Percentiles rank a stretch among this genome's conserved stretches.
Evolutionary conservation across 2,888 invertebrate species (phyloP).

Genomic region (Plutella xylostella): DNA sequence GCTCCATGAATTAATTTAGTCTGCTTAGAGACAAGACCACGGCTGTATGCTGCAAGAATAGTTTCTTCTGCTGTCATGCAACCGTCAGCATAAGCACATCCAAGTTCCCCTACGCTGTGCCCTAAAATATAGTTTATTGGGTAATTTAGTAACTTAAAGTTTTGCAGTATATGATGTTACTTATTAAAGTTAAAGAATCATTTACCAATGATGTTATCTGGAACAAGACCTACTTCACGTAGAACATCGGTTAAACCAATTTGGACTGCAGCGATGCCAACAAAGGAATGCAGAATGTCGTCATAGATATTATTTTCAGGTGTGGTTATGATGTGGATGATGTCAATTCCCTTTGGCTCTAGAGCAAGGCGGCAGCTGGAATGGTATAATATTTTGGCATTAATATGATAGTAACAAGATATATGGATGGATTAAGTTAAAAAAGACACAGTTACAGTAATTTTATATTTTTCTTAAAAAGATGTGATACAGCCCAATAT

Average conservation of each 20-base stretch:
- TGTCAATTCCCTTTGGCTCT: constrained; percentile 72
- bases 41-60: constrained; percentile 81
- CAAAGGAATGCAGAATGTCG: constrained; percentile 76
- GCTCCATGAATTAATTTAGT: constrained; percentile 74
- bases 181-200: no score
- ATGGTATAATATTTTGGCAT: no score
- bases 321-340: constrained; percentile 75
- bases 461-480: neutral
- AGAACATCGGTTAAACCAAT: constrained; percentile 66
- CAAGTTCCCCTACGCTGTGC: constrained; percentile 82
- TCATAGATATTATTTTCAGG: constrained; percentile 69
- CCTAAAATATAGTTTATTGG: constrained; percentile 17
- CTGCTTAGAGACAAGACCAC: constrained; percentile 76
- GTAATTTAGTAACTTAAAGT: neutral
- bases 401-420: no score
- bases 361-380: constrained; percentile 66
- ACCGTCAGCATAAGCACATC: constrained; percentile 92
- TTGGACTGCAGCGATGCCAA: constrained; percentile 82
- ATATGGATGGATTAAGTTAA: no score
- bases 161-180: no score
- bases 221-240: constrained; percentile 65
- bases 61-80: constrained; percentile 85
- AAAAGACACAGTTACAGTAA: no score
- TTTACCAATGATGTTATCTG: constrained; percentile 82
- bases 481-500: neutral